Conservation (phyloP, 2,797 vertebrate genomes). For the Coreius guichenoti region DNA sequence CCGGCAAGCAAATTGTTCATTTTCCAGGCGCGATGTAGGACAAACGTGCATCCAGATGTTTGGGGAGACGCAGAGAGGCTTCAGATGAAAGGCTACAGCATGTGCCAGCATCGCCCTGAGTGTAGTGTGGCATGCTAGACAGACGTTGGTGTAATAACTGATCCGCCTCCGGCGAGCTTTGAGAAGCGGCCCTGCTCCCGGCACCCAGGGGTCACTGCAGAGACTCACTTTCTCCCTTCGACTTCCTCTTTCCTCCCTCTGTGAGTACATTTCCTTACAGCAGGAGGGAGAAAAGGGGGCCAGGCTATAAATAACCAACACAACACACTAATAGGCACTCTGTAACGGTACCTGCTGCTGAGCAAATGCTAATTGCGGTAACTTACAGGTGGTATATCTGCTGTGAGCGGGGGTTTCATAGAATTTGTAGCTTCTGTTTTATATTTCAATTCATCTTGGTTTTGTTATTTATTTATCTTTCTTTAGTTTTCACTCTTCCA, state of each 20-base stretch:
- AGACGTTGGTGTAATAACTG: conserved; percentile 60
- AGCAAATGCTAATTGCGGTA: conserved; percentile 24
- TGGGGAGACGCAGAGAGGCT: conserved; percentile 60
- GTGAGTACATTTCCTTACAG: conserved; percentile 32
- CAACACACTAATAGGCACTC: conserved; percentile 45
- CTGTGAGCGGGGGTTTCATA: neutral
- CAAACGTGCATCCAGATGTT: conserved; percentile 69
- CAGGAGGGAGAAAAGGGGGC: conserved; percentile 32
- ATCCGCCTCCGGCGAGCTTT: conserved; percentile 53
- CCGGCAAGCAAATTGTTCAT: conserved; percentile 54
- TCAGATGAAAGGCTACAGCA: conserved; percentile 61
- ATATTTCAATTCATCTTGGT: neutral
- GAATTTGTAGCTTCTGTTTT: neutral
- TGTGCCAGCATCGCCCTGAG: conserved; percentile 51
- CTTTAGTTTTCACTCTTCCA: neutral
- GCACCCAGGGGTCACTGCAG: conserved; percentile 53
- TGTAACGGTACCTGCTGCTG: conserved; percentile 29
- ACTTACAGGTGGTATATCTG: conserved; percentile 32
- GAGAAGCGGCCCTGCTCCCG: conserved; percentile 48
- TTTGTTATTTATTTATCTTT: neutral
- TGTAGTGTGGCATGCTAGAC: conserved; percentile 49
- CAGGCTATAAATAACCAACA: conserved; percentile 58
- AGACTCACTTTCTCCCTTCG: neutral
- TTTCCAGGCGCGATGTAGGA: conserved; percentile 60
- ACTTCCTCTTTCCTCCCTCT: neutral